phyloP scores from a whole-genome alignment of 1,140 invertebrate genomes.

The Danaus melanippus region DNA sequence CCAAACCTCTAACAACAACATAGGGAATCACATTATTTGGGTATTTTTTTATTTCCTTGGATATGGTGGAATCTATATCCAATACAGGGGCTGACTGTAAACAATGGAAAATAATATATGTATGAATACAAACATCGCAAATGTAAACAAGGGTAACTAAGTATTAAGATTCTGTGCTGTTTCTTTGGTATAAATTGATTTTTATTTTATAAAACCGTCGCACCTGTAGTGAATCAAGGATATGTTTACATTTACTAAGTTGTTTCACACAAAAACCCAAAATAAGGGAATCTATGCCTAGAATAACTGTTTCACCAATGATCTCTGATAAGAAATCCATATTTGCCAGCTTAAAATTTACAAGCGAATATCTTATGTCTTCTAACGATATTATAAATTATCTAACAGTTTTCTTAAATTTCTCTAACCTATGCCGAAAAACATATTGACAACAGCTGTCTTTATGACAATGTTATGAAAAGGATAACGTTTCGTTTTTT shows the following conservation, averaged over 20 bases:
- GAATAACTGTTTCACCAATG: slow-evolving; percentile 76
- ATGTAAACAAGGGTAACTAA: no score
- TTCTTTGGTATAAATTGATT: no score
- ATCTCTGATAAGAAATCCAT: slow-evolving; percentile 67
- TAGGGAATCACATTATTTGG: slow-evolving; percentile 78
- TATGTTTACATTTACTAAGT: slow-evolving; percentile 80
- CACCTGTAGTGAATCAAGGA: slow-evolving; percentile 78
- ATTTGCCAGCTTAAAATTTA: background rate
- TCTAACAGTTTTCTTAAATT: no score
- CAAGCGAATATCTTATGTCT: no score
- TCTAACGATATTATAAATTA: no score
- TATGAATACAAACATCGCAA: background rate
- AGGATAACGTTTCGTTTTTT: no score
- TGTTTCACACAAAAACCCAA: slow-evolving; percentile 79
- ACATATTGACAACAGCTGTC: no score
- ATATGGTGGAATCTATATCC: slow-evolving; percentile 76
- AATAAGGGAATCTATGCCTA: slow-evolving; percentile 81
- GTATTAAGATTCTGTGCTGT: no score
- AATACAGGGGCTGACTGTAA: slow-evolving; percentile 77
- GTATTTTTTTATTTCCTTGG: slow-evolving; percentile 73
- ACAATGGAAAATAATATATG: slow-evolving; percentile 12
- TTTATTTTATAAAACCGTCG: slow-evolving; percentile 4
- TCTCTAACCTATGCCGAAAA: no score
- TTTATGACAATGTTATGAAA: no score
- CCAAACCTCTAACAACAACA: slow-evolving; percentile 79